phyloP scores from a whole-genome alignment of 1,140 invertebrate genomes.

The Saccostrea echinata region DNA sequence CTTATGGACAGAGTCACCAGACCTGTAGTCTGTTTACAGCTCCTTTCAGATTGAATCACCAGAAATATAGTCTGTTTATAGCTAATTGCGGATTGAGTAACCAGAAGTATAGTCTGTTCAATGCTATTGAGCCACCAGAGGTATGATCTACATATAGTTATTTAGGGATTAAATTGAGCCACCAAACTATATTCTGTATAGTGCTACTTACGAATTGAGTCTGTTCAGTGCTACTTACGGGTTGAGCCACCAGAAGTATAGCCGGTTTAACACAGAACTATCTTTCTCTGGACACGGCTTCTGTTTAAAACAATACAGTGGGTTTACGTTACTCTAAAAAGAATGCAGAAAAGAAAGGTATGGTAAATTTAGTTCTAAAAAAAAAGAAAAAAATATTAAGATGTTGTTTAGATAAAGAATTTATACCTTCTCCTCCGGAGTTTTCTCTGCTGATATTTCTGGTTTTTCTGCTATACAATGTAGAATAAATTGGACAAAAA shows the following conservation, averaged over 20 bases:
- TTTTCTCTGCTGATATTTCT: not conserved
- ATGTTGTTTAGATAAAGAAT: not conserved
- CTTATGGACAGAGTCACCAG: slow-evolving; percentile 61
- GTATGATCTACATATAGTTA: too few relatives aligned
- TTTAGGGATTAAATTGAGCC: too few relatives aligned
- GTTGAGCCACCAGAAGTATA: slow-evolving; percentile 96
- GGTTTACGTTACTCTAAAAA: not conserved
- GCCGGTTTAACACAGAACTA: slow-evolving; percentile 90
- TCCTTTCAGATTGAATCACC: slow-evolving; percentile 89
- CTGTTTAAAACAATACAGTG: slow-evolving; percentile 77
- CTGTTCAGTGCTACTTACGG: slow-evolving; percentile 82
- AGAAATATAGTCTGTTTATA: slow-evolving; percentile 89
- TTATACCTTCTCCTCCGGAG: not conserved
- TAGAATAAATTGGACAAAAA: slow-evolving; percentile 46
- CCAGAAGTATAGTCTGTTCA: too few relatives aligned
- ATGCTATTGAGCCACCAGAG: too few relatives aligned
- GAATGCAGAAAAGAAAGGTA: not conserved
- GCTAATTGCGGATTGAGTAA: too few relatives aligned
- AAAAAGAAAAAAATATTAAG: not conserved
- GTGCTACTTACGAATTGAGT: slow-evolving; percentile 86
- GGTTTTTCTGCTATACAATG: slow-evolving; percentile 50
- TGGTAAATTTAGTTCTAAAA: not conserved
- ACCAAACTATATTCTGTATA: too few relatives aligned
- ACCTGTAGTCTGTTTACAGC: too few relatives aligned
- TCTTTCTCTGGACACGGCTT: slow-evolving; percentile 91